A percentile compares a stretch with the other conserved stretches of the same genome.
Evolutionary conservation across 2,113 vertebrate species (phyloP).

Genomic region (Anolis sagrei): DNA sequence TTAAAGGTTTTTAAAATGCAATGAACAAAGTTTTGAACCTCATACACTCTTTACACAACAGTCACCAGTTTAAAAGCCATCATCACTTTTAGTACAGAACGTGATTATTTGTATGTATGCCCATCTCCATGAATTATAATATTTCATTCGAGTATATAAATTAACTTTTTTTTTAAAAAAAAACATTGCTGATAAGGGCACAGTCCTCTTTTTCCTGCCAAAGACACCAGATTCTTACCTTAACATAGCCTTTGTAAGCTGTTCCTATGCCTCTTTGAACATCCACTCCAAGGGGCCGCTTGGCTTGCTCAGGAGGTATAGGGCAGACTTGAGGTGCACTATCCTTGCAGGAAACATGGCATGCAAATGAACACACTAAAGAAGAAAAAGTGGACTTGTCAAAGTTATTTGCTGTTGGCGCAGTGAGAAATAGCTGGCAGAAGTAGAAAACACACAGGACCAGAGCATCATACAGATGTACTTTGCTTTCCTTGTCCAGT

Average conservation of each 20-base stretch:
- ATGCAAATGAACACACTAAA: conserved; percentile 94
- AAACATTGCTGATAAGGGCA: not conserved
- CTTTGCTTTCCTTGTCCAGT: not conserved
- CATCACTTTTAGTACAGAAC: too few relatives aligned
- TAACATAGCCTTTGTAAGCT: conserved; percentile 95
- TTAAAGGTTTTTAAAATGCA: too few relatives aligned
- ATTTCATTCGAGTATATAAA: too few relatives aligned
- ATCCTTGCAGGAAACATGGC: conserved; percentile 94
- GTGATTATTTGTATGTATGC: too few relatives aligned
- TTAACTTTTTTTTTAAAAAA: not conserved
- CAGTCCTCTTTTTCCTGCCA: not conserved
- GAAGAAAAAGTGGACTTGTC: conserved; percentile 60
- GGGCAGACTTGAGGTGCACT: conserved; percentile 93
- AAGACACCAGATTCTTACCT: conserved; percentile 80
- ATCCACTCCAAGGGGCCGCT: conserved; percentile 94
- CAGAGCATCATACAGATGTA: not conserved
- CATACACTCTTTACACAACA: too few relatives aligned
- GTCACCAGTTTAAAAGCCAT: too few relatives aligned
- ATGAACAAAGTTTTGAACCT: too few relatives aligned
- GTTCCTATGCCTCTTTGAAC: conserved; percentile 97
- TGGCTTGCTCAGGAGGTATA: conserved; percentile 93
- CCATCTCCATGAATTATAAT: too few relatives aligned
- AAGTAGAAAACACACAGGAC: conserved; percentile 11
- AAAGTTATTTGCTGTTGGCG: conserved; percentile 7
- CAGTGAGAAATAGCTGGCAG: conserved; percentile 17